Base-by-base conservation (phyloP, 1,140 invertebrate species). In the Psilanteris sp. region DNA sequence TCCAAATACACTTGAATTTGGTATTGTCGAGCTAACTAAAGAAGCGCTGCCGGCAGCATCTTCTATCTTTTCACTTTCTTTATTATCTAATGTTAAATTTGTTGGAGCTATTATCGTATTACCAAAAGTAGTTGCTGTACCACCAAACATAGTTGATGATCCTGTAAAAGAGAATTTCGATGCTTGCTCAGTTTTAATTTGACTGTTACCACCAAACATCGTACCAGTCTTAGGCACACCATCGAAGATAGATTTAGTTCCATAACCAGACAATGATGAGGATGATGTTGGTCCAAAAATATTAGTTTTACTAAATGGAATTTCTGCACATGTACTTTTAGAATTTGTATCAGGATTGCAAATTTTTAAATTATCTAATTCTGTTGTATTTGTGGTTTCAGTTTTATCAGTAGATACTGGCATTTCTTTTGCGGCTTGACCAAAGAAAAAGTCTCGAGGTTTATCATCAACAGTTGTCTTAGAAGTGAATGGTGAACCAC, bases 331-430 rank as follows among this genome's bases (percentile, higher is more conserved):
- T 11, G 9, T 13, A 11, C 7, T 27, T 29, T 1, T 46, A 18
- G 27, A 0, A 3, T 14, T 20, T 0, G 43, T 59, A 10, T 59
- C 32, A 0, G 83, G 79, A 48, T 74, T 81, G 15, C 85, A 87
- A 0, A 86, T 82, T 13, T 82, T 87, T 1, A 83, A 36, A 32
- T 78, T 81, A 0, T 84, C 80, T 0, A 77, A 18, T 2, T n/a
- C 26, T 9, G 43, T 18, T 15, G 64, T 10, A 1, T 77, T 44
- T 1, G 48, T 5, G 16, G 13, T 6, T n/a, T 26, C 9, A 3
- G 14, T 10, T 39, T 37, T 61, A 6, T 14, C 1, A 26, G 14
- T 11, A 4, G 36, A 43, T 14, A 32, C 31, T 15, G n/a, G 7
- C 1, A 29, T 10, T 2, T 50, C 26, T 24, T 55, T 68, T 27